Base-by-base conservation (phyloP, 2,888 invertebrate species). In the Athalia rosae region DNA sequence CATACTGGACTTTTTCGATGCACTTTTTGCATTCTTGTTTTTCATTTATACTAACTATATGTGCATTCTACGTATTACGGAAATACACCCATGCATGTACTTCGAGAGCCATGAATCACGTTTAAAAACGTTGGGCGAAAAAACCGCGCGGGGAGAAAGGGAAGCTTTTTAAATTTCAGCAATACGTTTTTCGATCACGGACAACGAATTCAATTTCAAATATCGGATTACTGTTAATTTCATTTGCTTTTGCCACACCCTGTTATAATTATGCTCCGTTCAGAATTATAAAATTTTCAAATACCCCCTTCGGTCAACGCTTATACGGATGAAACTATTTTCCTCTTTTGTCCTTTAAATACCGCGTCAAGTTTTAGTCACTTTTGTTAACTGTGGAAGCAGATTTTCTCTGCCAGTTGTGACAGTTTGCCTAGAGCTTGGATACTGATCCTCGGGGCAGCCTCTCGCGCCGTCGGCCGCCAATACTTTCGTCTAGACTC, bases 401-500 rank as follows among this genome's bases (percentile, higher is more conserved):
- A 41, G 45, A 45, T 73, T 73, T 59, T 11, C 73, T 61, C 61
- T 11, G 50, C 48, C 74, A 74, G 74, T 74, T 74, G 74, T 74
- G 59, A 74, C 74, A 74, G 74, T 62, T 61, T 61, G 74, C 74
- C 74, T 15, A 45, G 61, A 74, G 62, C 61, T 74, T 48, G 59
- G 74, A 59, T 74, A 74, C 74, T 74, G 74, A 74, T 74, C 74
- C 62, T 74, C 61, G 11, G 28, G 41, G 74, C 74, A 59, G 61
- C 47, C 73, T 77, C 62, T 61, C 61, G 73, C 77, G 61, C 67
- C 61, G 71, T 69, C 73, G 63, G 61, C 67, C 77, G 77, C 77
- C 77, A 77, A 77, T 77, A 77, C 77, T 53, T 53, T 53, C 56
- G 77, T 77, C 77, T 77, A 77, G 77, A 77, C 77, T 71, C 59